Evolutionary conservation across 1,140 invertebrate genomes (phyloP), one percentile per base, ranked within the genome.

Genomic region (Patella vulgata): DNA sequence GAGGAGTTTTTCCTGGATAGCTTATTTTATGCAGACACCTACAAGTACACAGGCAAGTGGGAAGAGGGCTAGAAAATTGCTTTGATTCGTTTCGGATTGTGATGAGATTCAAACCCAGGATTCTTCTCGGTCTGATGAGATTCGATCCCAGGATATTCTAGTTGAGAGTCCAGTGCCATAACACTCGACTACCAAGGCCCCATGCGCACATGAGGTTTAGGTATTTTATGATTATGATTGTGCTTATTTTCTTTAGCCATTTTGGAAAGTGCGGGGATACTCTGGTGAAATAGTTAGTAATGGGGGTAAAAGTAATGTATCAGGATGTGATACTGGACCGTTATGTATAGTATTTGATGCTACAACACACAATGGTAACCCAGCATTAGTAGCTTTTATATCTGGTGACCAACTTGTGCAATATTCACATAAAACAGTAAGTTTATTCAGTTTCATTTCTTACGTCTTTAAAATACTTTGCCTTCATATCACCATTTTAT

Each of bases 311-410:
- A 64, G 59, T 17, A 23, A 39, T 36, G 39, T 66, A 40, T 46
- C 60, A 14, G 70, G 72, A 12, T 77, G 79, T 74, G 66, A 71
- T 33, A 55, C 56, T 46, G 77, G 81, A 28, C 84, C 84, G 9
- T 56, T 86, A 14, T 75, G 80, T 68, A 68, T 85, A 39, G 74
- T 85, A 12, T 86, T 82, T 69, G 85, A 86, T 77, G 80, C 77
- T 28, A 85, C 82, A 1, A 78, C 82, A 14, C 21, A 70, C 31
- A 70, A 69, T 43, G 77, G 74, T 0, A 79, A 74, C 61, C 82
- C 85, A 36, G 84, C 85, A 17, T 66, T 86, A 5, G 73, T 86
- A 8, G 83, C 76, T 2, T 86, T 86, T 68, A 71, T 86, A 61
- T 84, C 77, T 33, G 85, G 81, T 11, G 63, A 81, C 17, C 72